These are phyloP conservation scores for Clarias gariepinus DNA, from an alignment of 2,113 vertebrate species.

Conservation along the genomic window DNA sequence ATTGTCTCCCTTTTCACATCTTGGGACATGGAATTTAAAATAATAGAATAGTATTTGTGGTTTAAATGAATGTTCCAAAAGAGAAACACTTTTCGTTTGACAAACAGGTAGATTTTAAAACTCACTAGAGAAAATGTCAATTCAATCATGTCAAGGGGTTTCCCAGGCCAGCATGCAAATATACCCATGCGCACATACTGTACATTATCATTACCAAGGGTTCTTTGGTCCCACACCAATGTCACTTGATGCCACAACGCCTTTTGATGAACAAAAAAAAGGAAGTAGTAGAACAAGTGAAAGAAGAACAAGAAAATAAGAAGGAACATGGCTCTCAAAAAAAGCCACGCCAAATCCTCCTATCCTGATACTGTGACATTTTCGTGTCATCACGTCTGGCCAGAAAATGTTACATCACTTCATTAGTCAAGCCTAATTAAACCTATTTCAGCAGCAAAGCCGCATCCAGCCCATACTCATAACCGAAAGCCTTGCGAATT, in stretches of 20 bases:
- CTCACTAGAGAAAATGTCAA: background rate
- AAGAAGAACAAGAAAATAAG: background rate
- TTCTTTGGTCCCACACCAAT: background rate
- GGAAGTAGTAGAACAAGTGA: background rate
- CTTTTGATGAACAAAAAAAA: background rate
- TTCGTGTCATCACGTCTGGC: conserved; percentile 23
- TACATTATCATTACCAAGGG: background rate
- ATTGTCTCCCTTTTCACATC: too few species aligned
- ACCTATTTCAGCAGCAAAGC: conserved; percentile 19
- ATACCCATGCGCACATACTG: background rate
- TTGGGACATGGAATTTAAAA: too few species aligned
- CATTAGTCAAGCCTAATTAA: conserved; percentile 50
- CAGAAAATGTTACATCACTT: conserved; percentile 44
- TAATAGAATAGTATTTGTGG: too few species aligned
- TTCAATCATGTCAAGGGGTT: background rate
- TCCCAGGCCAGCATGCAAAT: background rate
- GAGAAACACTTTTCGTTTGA: too few species aligned
- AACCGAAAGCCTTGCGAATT: conserved; percentile 18
- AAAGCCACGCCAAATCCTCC: background rate
- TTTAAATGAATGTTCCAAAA: too few species aligned
- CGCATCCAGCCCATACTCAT: conserved; percentile 10
- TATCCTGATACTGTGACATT: conserved; percentile 28
- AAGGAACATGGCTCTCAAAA: background rate
- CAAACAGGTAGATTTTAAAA: too few species aligned
- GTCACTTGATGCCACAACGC: background rate